Conservation (phyloP, 2,113 vertebrate species). For the Phyllostomus discolor region DNA sequence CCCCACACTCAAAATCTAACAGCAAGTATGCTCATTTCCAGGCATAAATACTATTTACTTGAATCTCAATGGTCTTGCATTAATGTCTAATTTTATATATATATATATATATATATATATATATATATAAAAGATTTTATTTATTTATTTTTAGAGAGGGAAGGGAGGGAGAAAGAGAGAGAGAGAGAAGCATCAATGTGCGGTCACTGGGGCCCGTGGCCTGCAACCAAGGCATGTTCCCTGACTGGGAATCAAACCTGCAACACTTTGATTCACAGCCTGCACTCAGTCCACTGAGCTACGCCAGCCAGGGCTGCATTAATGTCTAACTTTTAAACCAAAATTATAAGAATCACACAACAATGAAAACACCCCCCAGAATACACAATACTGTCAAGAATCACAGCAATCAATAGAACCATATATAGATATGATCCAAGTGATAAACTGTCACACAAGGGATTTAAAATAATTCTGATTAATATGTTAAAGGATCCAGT, state of each 20-base stretch:
- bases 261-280: too few relatives aligned
- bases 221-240: too few relatives aligned
- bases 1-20: neutral
- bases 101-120: neutral
- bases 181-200: too few relatives aligned
- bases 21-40: neutral
- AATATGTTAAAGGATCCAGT: neutral
- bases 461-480: neutral
- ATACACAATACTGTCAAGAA: neutral
- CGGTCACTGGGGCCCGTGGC: too few relatives aligned
- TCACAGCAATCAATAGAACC: neutral
- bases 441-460: neutral
- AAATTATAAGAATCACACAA: neutral
- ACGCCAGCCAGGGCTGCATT: neutral
- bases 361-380: neutral
- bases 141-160: too few relatives aligned
- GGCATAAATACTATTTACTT: neutral
- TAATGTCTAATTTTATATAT: neutral
- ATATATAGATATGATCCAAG: neutral
- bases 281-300: too few relatives aligned
- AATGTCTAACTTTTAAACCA: neutral
- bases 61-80: neutral
- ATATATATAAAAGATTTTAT: too few relatives aligned
- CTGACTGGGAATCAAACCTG: too few relatives aligned
- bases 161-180: too few relatives aligned